Evolutionary conservation across 1,140 invertebrate genomes (phyloP).

Genomic region (Cydia splendana): DNA sequence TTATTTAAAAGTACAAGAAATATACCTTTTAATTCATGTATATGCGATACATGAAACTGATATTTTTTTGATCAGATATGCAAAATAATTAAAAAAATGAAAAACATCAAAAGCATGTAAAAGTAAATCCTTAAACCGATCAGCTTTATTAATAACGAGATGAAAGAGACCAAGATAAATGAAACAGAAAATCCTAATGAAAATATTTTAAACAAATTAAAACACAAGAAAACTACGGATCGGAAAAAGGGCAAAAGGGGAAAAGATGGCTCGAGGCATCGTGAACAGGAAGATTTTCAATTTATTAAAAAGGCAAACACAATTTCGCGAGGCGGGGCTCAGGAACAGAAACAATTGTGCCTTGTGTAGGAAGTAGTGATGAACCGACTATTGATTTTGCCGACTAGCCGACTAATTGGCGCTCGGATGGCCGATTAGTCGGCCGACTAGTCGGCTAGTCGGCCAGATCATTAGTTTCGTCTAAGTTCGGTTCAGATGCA

Average conservation of each 20-base stretch:
- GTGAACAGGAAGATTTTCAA: slow-evolving; percentile 58
- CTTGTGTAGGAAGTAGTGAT: slow-evolving; percentile 7
- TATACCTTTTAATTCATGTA: too few species aligned
- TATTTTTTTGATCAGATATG: too few species aligned
- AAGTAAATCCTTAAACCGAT: not conserved
- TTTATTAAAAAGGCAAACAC: slow-evolving; percentile 69
- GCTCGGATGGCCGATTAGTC: too few species aligned
- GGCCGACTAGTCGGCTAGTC: too few species aligned
- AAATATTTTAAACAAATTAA: slow-evolving; percentile 55
- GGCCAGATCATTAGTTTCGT: too few species aligned
- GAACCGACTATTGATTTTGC: too few species aligned
- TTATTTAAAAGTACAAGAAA: too few species aligned
- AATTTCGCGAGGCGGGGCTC: slow-evolving; percentile 52
- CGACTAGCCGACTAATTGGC: too few species aligned
- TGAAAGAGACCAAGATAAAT: slow-evolving; percentile 20
- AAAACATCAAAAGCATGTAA: not conserved
- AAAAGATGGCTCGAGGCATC: slow-evolving; percentile 36
- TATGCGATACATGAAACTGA: too few species aligned
- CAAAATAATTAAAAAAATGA: not conserved
- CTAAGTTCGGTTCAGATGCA: too few species aligned
- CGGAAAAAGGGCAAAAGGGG: slow-evolving; percentile 36
- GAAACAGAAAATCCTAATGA: slow-evolving; percentile 35
- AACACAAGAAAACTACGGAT: slow-evolving; percentile 41
- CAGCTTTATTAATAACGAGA: not conserved
- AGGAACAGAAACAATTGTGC: slow-evolving; percentile 34